Conservation (phyloP, 1,140 invertebrate species). For the Drepana arcuata region DNA sequence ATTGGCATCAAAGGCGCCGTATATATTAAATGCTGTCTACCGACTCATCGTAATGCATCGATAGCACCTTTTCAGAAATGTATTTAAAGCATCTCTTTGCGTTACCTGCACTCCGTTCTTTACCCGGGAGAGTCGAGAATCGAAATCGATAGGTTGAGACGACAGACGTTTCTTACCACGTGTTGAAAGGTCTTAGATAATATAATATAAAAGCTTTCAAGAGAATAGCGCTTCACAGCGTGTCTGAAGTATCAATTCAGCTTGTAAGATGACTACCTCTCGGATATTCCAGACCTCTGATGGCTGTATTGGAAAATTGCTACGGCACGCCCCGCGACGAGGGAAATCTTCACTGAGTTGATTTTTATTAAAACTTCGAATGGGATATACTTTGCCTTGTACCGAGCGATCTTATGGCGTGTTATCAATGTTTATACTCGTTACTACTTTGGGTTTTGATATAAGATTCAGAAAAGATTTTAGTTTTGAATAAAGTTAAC, state of each 20-base stretch:
- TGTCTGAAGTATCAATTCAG: conserved; percentile 70
- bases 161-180: conserved; percentile 63
- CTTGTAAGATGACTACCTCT: conserved; percentile 64
- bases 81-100: conserved; percentile 17
- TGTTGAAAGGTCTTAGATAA: conserved; percentile 70
- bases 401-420: no score
- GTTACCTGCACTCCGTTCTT: conserved; percentile 21
- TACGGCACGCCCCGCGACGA: conserved; percentile 27
- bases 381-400: no score
- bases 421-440: no score
- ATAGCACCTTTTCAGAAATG: conserved; percentile 18
- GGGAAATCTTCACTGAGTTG: conserved; percentile 37
- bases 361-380: conserved; percentile 63
- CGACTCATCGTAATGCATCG: conserved; percentile 11
- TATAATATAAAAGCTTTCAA: conserved; percentile 72
- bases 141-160: conserved; percentile 59
- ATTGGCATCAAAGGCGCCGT: no score
- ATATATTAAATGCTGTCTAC: no score
- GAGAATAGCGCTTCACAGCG: conserved; percentile 61
- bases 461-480: no score
- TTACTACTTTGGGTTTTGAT: no score
- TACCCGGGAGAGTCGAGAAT: conserved; percentile 52
- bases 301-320: conserved; percentile 69
- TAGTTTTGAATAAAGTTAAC: no score
- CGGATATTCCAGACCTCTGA: conserved; percentile 47